Conservation (phyloP, 2,113 vertebrate genomes). For the Hemichromis elongatus region DNA sequence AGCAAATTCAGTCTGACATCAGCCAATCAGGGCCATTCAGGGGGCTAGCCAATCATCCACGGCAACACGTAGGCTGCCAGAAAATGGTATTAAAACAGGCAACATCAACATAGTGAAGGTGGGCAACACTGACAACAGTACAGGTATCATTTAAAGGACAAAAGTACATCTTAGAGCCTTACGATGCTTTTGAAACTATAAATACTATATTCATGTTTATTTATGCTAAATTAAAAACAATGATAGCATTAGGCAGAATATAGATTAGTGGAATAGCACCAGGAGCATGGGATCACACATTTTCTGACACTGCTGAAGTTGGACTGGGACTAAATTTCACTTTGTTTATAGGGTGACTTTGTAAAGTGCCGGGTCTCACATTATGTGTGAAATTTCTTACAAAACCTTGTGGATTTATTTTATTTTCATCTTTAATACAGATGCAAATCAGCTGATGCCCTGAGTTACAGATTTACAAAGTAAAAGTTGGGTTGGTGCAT, state of each 20-base stretch:
- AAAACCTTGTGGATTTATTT: neutral
- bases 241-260: neutral
- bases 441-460: neutral
- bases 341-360: neutral
- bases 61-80: conserved; percentile 3
- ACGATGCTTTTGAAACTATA: neutral
- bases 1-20: conserved; percentile 38
- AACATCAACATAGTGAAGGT: neutral
- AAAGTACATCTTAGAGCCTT: neutral
- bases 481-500: neutral
- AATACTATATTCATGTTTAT: neutral
- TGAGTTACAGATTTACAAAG: neutral
- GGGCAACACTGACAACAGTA: neutral
- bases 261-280: neutral
- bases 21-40: conserved; percentile 42
- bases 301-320: neutral
- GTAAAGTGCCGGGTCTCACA: neutral
- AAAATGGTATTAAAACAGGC: conserved; percentile 8
- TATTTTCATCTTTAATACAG: neutral
- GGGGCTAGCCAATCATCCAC: conserved; percentile 28
- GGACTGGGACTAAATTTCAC: neutral
- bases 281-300: neutral
- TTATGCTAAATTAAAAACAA: neutral
- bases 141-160: neutral
- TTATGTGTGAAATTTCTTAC: neutral